Evolutionary conservation across 2,113 vertebrate species (phyloP), one percentile per base, ranked within the genome.

Genomic region (Aegithalos caudatus): DNA sequence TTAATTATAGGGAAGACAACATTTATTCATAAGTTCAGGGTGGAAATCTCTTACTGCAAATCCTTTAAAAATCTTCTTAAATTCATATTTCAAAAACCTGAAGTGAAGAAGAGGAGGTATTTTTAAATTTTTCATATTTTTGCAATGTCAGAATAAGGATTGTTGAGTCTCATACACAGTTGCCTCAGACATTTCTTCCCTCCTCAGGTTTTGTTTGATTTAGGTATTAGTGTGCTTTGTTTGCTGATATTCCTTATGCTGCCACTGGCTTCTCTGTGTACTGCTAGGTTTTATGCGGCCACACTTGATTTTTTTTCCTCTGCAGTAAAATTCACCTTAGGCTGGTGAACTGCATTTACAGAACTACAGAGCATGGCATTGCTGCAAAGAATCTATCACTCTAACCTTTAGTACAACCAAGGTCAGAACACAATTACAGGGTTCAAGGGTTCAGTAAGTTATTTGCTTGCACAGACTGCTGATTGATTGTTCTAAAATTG

Each of bases 401-500:
- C 76, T 86, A 90, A 93, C 93, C 88, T 88, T 84, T 37, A 76
- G 90, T 86, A 92, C 85, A 92, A 33, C 51, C 82, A 94, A 94
- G 94, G 96, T 96, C 95, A 94, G 86, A 84, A 93, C 56, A 93
- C 95, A 96, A 94, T 96, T 96, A 97, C 77, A 96, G 69, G 93
- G 96, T 96, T 97, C 96, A 96, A 96, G 93, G 78, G 82, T 92
- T 96, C 29, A 18, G 64, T 92, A 92, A 96, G 92, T 96, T 96
- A 97, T 96, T 95, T 96, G 76, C 86, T 94, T 92, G 82, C 80
- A 81, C 60, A 71, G 69, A 12, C 76, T 74, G 60, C 44, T 92
- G 93, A 96, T 92, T 83, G 94, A 96, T 96, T 92, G 88, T 78
- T 90, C 86, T 88, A 61, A 86, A 93, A 88, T 73, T 92, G 92